Evolutionary conservation across 2,797 vertebrate genomes (phyloP), one percentile per base, ranked within the genome.

Genomic region (Tenualosa ilisha): DNA sequence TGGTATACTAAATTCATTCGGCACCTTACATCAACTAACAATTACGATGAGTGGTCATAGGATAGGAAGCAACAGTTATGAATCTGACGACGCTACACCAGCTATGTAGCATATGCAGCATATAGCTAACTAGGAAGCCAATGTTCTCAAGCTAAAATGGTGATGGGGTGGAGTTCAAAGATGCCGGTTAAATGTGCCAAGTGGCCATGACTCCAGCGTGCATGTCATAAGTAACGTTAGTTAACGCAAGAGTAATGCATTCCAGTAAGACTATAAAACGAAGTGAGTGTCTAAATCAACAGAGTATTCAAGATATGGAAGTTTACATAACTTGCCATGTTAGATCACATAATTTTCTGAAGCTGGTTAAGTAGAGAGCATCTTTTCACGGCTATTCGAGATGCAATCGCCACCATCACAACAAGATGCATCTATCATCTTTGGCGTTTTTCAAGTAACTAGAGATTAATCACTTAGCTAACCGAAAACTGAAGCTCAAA

Each of bases 121-220:
- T 20, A 6, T 37, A 43, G 72, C 72, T 79, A 79, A 43, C 40
- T 46, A 75, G 15, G 72, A 43, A 43, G 72, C 72, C 6, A 46
- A 79, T 79, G 40, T 43, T 20, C 68, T 40, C 59, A 50, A 40
- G 72, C 81, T 79, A 79, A 79, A 79, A 79, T 79, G 72, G 72
- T 43, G 72, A 79, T 79, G 72, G 68, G 72, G 72, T 79, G 72
- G 72, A 79, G 72, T 37, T 79, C 72, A 43, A 43, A 75, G 37
- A 79, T 79, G 72, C 72, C 72, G 72, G 72, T 46, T 79, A 22
- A 46, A 43, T 79, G 72, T 79, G 72, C 72, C 72, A 79, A 79
- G 72, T 79, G 72, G 81, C 50, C 81, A 82, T 51, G 81, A 50
- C 50, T 22, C 81, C 11, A 9, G 49, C 40, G 17, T 79, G 72